A percentile compares a stretch with the other conserved stretches of the same genome.
Conservation (phyloP, 2,888 invertebrate genomes). For the Melolontha melolontha region DNA sequence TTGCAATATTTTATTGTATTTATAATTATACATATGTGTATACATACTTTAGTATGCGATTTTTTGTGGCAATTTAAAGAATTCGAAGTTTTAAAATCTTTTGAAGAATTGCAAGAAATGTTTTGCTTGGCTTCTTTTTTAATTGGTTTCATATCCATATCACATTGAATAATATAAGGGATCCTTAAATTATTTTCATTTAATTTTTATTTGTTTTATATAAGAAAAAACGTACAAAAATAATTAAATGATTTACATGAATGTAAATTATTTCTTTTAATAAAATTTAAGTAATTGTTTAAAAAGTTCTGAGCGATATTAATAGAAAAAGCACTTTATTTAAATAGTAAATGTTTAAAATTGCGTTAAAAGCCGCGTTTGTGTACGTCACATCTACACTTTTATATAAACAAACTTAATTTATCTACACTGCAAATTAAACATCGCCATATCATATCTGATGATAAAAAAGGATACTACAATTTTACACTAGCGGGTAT, state of each 20-base stretch:
- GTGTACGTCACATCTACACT: not conserved
- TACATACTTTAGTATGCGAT: constrained; percentile 17
- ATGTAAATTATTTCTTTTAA: not conserved
- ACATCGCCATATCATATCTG: not conserved
- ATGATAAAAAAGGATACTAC: not conserved
- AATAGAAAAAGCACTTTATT: too few species aligned
- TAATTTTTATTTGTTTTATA: not conserved
- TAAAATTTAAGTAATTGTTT: not conserved
- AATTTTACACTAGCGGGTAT: not conserved
- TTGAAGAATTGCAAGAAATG: constrained; percentile 9
- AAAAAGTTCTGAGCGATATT: too few species aligned
- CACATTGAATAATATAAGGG: not conserved
- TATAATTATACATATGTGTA: not conserved
- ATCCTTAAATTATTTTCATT: not conserved
- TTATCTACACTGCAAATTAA: constrained; percentile 5
- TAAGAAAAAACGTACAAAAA: too few species aligned
- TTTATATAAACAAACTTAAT: not conserved
- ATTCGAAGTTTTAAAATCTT: constrained; percentile 23
- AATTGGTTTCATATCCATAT: not conserved
- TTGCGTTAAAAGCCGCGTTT: not conserved
- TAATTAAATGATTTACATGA: not conserved
- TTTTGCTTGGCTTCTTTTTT: constrained; percentile 3
- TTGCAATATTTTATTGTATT: not conserved
- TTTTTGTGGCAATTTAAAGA: constrained; percentile 31
- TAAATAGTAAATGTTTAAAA: constrained; percentile 1